phyloP scores from a whole-genome alignment of 2,797 vertebrate genomes.

The Oophaga sylvatica region DNA sequence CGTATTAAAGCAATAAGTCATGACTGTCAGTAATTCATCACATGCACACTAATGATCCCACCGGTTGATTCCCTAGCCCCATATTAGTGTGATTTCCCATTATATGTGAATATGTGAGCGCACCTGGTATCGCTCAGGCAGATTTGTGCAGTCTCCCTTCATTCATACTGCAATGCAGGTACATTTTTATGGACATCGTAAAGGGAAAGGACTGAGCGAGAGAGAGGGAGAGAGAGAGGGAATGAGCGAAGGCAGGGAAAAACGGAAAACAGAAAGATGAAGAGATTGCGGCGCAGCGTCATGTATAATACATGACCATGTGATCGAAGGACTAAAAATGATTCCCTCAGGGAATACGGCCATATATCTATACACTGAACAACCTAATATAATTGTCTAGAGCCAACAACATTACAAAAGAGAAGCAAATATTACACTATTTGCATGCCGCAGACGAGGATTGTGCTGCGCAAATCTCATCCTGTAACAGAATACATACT shows the following conservation, averaged over 20 bases:
- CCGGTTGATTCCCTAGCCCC: conserved; percentile 18
- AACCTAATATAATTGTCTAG: conserved; percentile 41
- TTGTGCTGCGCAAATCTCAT: background rate
- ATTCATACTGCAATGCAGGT: conserved; percentile 61
- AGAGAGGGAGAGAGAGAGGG: conserved; percentile 39
- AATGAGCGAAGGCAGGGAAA: conserved; percentile 25
- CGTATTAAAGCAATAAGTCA: background rate
- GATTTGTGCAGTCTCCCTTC: conserved; percentile 27
- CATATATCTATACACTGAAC: conserved; percentile 34
- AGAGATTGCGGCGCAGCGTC: conserved; percentile 11
- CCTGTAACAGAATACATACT: background rate
- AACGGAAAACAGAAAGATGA: conserved; percentile 24
- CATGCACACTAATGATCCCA: background rate
- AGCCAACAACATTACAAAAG: conserved; percentile 22
- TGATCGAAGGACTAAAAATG: conserved; percentile 46
- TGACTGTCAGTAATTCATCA: conserved; percentile 17
- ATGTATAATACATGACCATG: conserved; percentile 54
- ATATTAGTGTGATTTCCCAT: too few relatives aligned
- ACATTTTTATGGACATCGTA: conserved; percentile 61
- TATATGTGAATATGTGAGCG: background rate
- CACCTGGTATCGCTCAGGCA: conserved; percentile 54
- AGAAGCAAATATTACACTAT: conserved; percentile 21
- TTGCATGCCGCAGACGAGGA: conserved; percentile 13
- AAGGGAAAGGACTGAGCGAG: conserved; percentile 51
- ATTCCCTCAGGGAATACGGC: conserved; percentile 34